Evolutionary conservation across 2,797 vertebrate species (phyloP), one percentile per base, ranked within the genome.

Genomic region (Scyliorhinus canicula): DNA sequence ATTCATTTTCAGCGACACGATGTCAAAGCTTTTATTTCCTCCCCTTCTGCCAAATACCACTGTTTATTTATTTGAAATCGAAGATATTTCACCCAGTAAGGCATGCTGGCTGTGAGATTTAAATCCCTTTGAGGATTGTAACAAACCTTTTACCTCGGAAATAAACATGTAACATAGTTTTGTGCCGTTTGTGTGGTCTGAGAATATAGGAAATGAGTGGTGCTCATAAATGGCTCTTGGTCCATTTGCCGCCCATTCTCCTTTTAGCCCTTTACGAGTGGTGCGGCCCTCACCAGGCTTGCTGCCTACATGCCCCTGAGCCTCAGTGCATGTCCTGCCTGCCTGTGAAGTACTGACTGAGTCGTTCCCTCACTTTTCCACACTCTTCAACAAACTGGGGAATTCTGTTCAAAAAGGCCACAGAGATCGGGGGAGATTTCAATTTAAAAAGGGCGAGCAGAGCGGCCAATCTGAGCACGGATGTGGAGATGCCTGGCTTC

Each of bases 11-110:
- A 26, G 44, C 65, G 60, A 44, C 65, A 21, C 88, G 44, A 44
- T 65, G 19, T 3, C 57, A 91, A 65, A 91, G 57, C 88, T 65
- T 91, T 91, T 91, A 31, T n/a, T 91, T 44, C n/a, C 88, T 82
- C 60, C 40, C 60, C 4, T 40, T 91, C 44, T 26, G 40, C 44
- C n/a, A 63, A 63, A 65, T 21, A 44, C 21, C 11, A 91, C 60
- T 65, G 40, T 44, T 91, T 65, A 90, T 63, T 90, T 63, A 88
- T 55, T 86, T 60, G 55, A 90, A 90, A 63, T n/a, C 21, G 6
- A n/a, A 55, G 26, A 60, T 16, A 90, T 40, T 60, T 90, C 16
- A 40, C 55, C 35, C 16, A 63, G 7, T 63, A 28, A 21, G 19
- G 16, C 57, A 90, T 26, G 19, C 57, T 90, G 86, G n/a, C 19